Evolutionary conservation across 2,888 invertebrate genomes (phyloP), one percentile per base, ranked within the genome.

Genomic region (Dioctria rufipes): DNA sequence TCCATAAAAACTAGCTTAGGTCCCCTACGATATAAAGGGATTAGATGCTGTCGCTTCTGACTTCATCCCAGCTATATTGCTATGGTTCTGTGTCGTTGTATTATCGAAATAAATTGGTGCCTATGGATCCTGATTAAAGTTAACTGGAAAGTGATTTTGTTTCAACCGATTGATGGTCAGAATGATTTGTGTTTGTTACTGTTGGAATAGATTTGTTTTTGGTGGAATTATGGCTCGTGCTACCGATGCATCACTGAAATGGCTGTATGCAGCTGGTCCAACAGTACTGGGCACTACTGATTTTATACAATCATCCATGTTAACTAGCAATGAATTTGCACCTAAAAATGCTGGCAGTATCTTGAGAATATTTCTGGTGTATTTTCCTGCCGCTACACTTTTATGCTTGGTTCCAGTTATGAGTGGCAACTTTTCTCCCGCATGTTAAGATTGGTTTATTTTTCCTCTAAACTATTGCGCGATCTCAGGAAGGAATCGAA

Each of bases 331-430:
- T 2, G 25, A 25, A 25, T 25, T 25, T 25, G 25, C 25, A 25
- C 86, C 99, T 78, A 99, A 93, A 91, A 99, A 99, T 86, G 95
- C 94, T 85, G 97, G 96, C 3, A 98, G 98, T 77, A 97, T 98
- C 90, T 98, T 98, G 11, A 87, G 25, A 25, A 25, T 25, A 25
- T 25, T 25, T 25, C n/a, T n/a, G n/a, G n/a, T n/a, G n/a, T n/a
- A n/a, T n/a, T n/a, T n/a, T n/a, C n/a, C n/a, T n/a, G n/a, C n/a
- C n/a, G n/a, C n/a, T n/a, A n/a, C 25, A 25, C 25, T 1, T 25
- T 25, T 25, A 25, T 25, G 25, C 25, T 25, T 25, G 25, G 25
- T 25, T 25, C 25, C 25, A 25, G 25, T n/a, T n/a, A 25, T 25
- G 25, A 25, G 25, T 25, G 25, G 25, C 25, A 2, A 25, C 25